These are phyloP conservation scores for Ateles fusciceps DNA, from an alignment of 2,797 vertebrate genomes.

Conservation along the genomic window DNA sequence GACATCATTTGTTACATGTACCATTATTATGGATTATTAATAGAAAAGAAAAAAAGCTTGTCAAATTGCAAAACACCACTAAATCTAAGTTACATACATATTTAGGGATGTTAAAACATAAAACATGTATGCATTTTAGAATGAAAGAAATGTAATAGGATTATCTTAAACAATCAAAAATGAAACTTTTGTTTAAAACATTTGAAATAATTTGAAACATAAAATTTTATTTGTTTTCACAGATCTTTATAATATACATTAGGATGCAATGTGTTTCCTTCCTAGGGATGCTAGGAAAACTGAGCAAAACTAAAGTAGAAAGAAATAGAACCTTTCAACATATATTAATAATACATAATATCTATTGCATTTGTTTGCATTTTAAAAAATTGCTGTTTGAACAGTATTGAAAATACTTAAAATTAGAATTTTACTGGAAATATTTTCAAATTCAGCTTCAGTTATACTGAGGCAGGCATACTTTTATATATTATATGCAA, in stretches of 20 bases:
- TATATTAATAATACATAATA: background rate
- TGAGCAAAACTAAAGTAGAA: background rate
- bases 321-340: background rate
- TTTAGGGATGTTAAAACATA: background rate
- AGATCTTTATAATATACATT: background rate
- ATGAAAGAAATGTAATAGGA: background rate
- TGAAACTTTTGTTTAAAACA: background rate
- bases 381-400: background rate
- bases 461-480: background rate
- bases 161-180: background rate
- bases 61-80: background rate
- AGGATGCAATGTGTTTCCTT: background rate
- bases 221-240: background rate
- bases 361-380: background rate
- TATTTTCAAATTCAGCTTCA: slow-evolving; percentile 43
- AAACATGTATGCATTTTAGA: background rate
- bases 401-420: background rate
- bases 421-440: slow-evolving; percentile 32
- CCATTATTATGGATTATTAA: background rate
- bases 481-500: background rate
- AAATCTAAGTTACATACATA: background rate
- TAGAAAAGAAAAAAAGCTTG: background rate
- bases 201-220: background rate
- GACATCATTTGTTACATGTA: background rate
- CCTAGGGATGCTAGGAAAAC: background rate